A percentile compares a stretch with the other conserved stretches of the same genome.
These are phyloP conservation scores for Talpa occidentalis DNA, from an alignment of 2,113 vertebrate genomes.

Conservation along the genomic window DNA sequence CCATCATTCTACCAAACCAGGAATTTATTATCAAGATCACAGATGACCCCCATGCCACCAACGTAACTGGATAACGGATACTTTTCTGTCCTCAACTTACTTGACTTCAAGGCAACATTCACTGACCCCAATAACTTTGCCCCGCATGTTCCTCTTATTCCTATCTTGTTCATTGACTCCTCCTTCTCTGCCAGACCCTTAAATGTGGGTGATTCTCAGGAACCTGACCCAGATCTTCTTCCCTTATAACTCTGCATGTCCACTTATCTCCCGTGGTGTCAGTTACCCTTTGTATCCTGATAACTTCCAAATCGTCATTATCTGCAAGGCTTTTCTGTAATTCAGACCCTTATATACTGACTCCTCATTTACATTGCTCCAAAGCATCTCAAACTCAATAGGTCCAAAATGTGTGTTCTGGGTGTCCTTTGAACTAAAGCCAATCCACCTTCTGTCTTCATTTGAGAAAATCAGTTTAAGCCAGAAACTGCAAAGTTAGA, in stretches of 20 bases:
- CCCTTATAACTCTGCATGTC: background rate
- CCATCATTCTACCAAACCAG: background rate
- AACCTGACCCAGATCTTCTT: background rate
- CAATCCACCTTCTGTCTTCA: background rate
- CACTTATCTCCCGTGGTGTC: background rate
- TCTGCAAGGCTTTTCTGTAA: background rate
- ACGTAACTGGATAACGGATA: background rate
- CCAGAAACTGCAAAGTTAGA: background rate
- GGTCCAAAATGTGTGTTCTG: background rate
- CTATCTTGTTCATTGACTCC: background rate
- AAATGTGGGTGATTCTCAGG: background rate
- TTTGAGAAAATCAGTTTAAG: slow-evolving; percentile 5
- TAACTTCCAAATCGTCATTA: background rate
- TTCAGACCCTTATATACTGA: background rate
- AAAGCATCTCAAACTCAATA: background rate
- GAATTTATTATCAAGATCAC: background rate
- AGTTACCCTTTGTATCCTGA: background rate
- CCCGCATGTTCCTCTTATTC: background rate
- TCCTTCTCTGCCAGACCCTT: background rate
- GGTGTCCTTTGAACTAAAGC: slow-evolving; percentile 25
- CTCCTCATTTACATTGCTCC: background rate
- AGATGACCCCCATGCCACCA: background rate
- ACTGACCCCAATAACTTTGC: background rate
- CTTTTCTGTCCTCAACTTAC: background rate
- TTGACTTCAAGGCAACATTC: background rate